Percentiles rank a stretch among this genome's conserved stretches.
Evolutionary conservation across 2,797 vertebrate species (phyloP).

Genomic region (Gallinago solitaria): DNA sequence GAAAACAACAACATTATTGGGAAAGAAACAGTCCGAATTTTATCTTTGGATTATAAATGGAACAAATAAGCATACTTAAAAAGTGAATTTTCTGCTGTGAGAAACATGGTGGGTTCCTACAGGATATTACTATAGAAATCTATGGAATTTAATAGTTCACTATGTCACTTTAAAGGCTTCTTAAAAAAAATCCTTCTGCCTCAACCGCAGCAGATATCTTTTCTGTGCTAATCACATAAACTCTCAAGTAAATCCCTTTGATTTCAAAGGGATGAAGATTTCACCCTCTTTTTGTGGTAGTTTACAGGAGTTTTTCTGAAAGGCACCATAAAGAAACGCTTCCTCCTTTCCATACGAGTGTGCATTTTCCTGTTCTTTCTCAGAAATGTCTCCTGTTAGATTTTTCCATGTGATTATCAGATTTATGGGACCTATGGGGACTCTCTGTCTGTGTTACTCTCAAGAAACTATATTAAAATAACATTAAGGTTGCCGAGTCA

Average conservation of each 20-base stretch:
- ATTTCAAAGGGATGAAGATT: conserved; percentile 52
- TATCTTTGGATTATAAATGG: background rate
- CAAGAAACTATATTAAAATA: conserved; percentile 37
- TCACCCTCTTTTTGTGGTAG: background rate
- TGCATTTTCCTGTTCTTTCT: background rate
- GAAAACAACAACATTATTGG: background rate
- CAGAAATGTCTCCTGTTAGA: background rate
- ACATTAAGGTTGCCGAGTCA: conserved; percentile 36
- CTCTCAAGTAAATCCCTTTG: conserved; percentile 25
- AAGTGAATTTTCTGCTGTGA: background rate
- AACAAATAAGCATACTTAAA: background rate
- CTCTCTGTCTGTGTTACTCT: conserved; percentile 29
- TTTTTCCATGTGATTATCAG: conserved; percentile 36
- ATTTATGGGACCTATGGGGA: conserved; percentile 25
- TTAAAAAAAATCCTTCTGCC: background rate
- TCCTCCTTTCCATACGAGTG: background rate
- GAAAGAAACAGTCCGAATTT: background rate
- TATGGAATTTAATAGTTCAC: background rate
- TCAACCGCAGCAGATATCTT: background rate
- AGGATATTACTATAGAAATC: background rate
- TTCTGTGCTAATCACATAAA: conserved; percentile 42
- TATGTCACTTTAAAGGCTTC: background rate
- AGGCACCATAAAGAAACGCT: background rate
- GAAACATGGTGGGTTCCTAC: background rate
- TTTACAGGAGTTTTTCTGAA: background rate